Evolutionary conservation across 2,888 invertebrate genomes (phyloP), one percentile per base, ranked within the genome.

Genomic region (Xylophagus ater): DNA sequence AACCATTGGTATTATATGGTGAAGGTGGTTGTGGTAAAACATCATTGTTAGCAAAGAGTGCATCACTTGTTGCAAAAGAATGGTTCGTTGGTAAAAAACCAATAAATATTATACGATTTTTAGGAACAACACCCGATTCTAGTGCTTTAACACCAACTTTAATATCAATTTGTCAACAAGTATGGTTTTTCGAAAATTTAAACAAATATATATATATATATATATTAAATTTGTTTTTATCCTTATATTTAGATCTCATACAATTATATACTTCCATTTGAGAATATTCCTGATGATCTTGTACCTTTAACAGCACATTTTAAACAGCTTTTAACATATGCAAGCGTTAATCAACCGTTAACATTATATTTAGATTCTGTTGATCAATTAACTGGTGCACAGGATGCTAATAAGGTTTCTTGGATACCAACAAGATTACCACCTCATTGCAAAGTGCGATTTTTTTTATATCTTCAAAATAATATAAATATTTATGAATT

Each of bases 21-120:
- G 90, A 90, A 70, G 75, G 94, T 56, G 97, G 97, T 28, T 96
- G 96, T 57, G 97, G 97, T 0, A 98, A 98, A 65, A 97, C 97
- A 1, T 96, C 96, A 13, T 69, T 97, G 1, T 68, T 97, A 42
- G 85, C 97, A 1, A 93, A 93, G 65, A 84, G 87, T 44, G 90
- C 93, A 1, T 83, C 86, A 17, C 72, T 84, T 61, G 83, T 81
- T 1, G 70, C 78, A 7, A 73, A 70, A 24, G 74, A 71, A 33
- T 88, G 84, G 85, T 81, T 83, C 45, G 68, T 71, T 14, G 78
- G 76, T 0, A 77, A 75, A 2, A 76, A 79, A 36, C 92, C 94
- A 0, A 78, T 93, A 14, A 83, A 88, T 59, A 76, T 94, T 44
- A 77, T 96, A 41, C 70, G 96, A 45, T 97, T 96, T 61, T 73